Evolutionary conservation across 2,797 vertebrate species (phyloP).

Genomic region (Manis pentadactyla): DNA sequence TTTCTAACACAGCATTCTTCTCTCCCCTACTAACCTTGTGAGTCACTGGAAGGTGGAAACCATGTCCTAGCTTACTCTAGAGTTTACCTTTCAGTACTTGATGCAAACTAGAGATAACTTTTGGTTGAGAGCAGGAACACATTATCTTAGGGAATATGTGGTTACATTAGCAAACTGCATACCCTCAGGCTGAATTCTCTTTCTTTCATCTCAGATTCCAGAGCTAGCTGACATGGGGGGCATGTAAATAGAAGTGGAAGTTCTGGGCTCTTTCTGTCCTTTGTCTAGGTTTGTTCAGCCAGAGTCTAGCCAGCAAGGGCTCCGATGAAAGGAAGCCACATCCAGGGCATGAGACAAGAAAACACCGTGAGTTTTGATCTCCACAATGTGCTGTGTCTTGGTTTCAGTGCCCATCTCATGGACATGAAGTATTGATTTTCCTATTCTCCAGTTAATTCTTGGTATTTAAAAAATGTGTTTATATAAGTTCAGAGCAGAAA

Average conservation of each 20-base stretch:
- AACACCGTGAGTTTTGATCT: neutral
- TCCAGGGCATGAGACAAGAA: neutral
- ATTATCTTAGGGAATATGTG: neutral
- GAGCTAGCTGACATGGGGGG: neutral
- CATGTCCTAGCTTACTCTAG: neutral
- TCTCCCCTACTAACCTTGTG: neutral
- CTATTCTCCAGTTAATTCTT: constrained; percentile 30
- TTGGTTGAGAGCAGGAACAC: neutral
- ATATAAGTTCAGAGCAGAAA: constrained; percentile 49
- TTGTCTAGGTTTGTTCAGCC: neutral
- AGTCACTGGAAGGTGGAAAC: neutral
- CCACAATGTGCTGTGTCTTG: neutral
- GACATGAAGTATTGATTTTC: constrained; percentile 51
- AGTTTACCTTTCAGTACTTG: neutral
- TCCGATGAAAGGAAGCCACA: neutral
- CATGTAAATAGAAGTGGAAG: neutral
- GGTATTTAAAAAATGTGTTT: constrained; percentile 22
- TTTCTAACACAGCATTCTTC: neutral
- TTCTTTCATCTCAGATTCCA: neutral
- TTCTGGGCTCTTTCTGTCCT: neutral
- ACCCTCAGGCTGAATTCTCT: neutral
- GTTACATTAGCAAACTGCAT: neutral
- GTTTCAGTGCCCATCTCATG: neutral
- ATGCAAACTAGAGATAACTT: neutral
- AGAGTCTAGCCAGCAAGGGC: neutral